Base-by-base conservation (phyloP, 35 echinoderm and acorn worm species). In the Heliocidaris tuberculata region DNA sequence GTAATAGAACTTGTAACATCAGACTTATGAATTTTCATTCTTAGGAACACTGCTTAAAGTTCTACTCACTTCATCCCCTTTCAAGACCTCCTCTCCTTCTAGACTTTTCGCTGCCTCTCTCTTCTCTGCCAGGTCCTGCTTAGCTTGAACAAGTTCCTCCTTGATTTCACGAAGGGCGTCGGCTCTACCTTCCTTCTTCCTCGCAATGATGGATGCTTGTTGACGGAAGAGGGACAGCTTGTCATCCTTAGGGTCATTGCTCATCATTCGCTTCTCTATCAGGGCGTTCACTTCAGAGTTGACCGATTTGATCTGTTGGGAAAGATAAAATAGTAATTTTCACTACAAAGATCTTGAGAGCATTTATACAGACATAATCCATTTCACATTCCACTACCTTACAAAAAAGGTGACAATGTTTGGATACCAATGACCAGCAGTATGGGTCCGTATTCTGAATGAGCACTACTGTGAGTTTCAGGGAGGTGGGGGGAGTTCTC, bases 261-360 rank as follows among this genome's bases (percentile, higher is more conserved):
- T 52, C 97, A 99, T 97, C 98, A 99, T 99, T 15, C 98, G 93
- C 95, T 99, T 99, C 94, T 99, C 98, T 27, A 97, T 99, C 30
- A 99, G 94, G 15, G 48, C 56, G 48, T 99, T 99, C 17, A 97
- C 95, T 59, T 99, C 97, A 4, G 96, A 50, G 92, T 97, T 99
- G 27, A 99, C 70, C 16, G 78, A 65, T 86, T 95, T 97, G 48
- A 99, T 97, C 98, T 99, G 96, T 94, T 12, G 48, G 48, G 32
- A 54, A 96, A 70, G 24, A 48, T 24, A 54, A 65, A 94, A 31
- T 49, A 56, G 5, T 19, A 15, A 15, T 30, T 56, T 56, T 56
- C 52, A 56, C 11, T 56, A 94, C 6, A 54, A 94, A 6, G 42
- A 30, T 42, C 35, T 42, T 42, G 35, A 42, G 35, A 42, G 35